Evolutionary conservation across 2,888 invertebrate genomes (phyloP).

Genomic region (Diplazon laetatorius): DNA sequence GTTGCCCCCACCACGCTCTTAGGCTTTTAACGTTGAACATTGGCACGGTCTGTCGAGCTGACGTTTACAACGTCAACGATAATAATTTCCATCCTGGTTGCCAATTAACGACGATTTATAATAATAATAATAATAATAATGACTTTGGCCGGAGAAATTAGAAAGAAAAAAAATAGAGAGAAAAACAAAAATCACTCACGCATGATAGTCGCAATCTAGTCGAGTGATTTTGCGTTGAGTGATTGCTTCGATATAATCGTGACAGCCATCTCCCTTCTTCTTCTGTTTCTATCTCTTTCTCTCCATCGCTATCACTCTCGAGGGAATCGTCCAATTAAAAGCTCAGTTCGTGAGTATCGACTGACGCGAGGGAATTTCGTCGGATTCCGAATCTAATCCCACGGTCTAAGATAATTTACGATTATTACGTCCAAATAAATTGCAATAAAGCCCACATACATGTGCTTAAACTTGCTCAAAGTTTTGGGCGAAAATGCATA

Average conservation of each 20-base stretch:
- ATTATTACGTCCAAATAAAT: too few species aligned
- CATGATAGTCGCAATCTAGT: slow-evolving; percentile 9
- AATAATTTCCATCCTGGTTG: slow-evolving; percentile 4
- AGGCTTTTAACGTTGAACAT: slow-evolving; percentile 24
- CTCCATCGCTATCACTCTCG: too few species aligned
- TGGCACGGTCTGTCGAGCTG: slow-evolving; percentile 18
- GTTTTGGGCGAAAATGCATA: too few species aligned
- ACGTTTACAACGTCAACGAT: too few species aligned
- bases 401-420: background rate
- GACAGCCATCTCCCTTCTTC: slow-evolving; percentile 3
- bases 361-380: background rate
- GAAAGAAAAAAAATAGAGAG: background rate
- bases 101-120: slow-evolving; percentile 25
- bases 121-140: slow-evolving; percentile 13
- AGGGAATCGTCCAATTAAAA: slow-evolving; percentile 56
- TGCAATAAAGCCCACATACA: too few species aligned
- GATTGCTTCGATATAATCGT: slow-evolving; percentile 45
- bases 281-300: too few species aligned
- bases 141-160: background rate
- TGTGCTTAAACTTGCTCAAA: too few species aligned
- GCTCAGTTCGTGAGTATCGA: slow-evolving; percentile 32
- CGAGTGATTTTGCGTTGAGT: slow-evolving; percentile 29
- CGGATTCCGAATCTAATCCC: background rate
- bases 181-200: background rate
- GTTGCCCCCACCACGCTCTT: background rate